Conservation (phyloP, 2,113 vertebrate genomes). For the Patagioenas fasciata region DNA sequence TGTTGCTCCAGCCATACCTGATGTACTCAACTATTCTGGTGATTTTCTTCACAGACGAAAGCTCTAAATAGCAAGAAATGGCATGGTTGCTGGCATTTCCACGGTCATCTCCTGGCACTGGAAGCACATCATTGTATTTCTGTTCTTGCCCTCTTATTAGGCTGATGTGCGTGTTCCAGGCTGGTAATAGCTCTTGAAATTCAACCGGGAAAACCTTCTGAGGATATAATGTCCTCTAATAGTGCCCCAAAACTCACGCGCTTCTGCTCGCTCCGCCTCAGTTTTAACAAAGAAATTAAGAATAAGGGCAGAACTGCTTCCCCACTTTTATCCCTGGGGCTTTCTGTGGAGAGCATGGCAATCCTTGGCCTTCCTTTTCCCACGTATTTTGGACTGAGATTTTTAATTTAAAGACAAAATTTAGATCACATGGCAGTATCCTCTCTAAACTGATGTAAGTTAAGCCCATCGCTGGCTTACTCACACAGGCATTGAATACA, state of each 20-base stretch:
- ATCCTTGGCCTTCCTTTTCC: accelerated
- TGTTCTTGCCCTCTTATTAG: not conserved
- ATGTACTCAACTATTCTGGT: not conserved
- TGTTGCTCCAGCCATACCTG: not conserved
- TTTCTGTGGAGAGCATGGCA: not conserved
- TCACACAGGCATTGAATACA: not conserved
- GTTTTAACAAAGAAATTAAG: not conserved
- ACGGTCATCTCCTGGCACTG: accelerated
- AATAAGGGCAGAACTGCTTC: not conserved
- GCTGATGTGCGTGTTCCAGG: not conserved
- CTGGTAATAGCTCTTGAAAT: not conserved
- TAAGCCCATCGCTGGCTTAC: not conserved
- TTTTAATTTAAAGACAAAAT: not conserved
- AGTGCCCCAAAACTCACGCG: accelerated
- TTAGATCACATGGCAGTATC: not conserved
- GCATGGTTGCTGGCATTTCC: not conserved
- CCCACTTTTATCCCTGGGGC: not conserved
- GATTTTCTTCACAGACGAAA: not conserved
- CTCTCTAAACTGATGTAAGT: not conserved
- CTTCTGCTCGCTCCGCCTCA: no score
- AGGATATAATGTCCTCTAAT: not conserved
- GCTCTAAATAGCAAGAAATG: not conserved
- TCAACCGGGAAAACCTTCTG: not conserved
- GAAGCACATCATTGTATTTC: not conserved
- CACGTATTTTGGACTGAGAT: not conserved